Base-by-base conservation (phyloP, 2,113 vertebrate species). In the Myiozetetes cayanensis region DNA sequence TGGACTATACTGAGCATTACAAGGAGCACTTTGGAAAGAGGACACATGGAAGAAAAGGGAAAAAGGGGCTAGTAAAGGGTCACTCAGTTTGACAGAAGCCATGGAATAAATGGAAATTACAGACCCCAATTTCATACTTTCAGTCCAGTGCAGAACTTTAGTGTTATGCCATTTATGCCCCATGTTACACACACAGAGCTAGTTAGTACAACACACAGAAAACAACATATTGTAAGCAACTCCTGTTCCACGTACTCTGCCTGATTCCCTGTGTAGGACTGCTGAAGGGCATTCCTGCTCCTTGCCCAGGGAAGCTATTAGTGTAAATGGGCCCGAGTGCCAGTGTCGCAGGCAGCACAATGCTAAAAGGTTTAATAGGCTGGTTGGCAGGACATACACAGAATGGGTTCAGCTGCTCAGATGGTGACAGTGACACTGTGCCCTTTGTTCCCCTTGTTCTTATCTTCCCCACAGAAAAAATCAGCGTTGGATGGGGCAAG, bases 381-480 rank as follows among this genome's bases (percentile, higher is more conserved):
- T 96, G 59, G 55, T 81, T 77, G 76, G 92, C 88, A 93, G 81
- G 93, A 96, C 88, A 72, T 39, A 96, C 65, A 49, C 65, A 88
- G 77, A 94, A 93, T 31, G 73, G 86, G 97, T 93, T 89, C 78
- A 89, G 95, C 92, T 78, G 79, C 53, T 84, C 12, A 67, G 89
- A 89, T 22, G 47, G 67, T 92, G 96, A 85, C 90, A 90, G 87
- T 94, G 89, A 94, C 76, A 96, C 87, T 95, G 35, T 85, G 89
- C 15, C 41, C 61, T 96, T 87, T 1, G 6, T 79, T 79, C 62
- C 14, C 68, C 23, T 1, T 17, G 74, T 55, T 82, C 70, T 87
- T 87, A 80, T 89, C 84, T 80, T 82, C 85, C 78, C 74, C 58
- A 79, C 2, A 91, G 94, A 78, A 93, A 93, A 91, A 43, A 59